Evolutionary conservation across 2,797 vertebrate genomes (phyloP), one percentile per base, ranked within the genome.

Genomic region (Emys orbicularis): DNA sequence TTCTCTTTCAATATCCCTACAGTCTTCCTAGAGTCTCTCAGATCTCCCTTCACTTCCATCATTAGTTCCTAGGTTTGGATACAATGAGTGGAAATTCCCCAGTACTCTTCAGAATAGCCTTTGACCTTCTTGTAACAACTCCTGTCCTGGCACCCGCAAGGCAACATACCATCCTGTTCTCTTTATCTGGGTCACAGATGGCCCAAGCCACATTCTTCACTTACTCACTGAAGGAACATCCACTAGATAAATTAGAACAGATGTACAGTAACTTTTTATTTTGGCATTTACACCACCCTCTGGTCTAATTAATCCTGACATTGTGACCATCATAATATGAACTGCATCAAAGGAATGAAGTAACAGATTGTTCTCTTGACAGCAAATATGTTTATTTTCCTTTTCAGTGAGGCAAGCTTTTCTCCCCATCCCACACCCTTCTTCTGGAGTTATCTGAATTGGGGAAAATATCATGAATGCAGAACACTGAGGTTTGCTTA

Each of bases 131-230:
- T 88, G 91, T 82, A 6, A 84, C 94, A 80, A 31, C 91, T 97
- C 88, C 57, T 86, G 44, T 74, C 91, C 87, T 47, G 96, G 95
- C 89, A 96, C 94, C 96, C 56, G 7, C 94, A 90, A 95, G 96
- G 96, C 95, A 95, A 53, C 54, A 56, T 88, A 79, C 57, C 79
- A 0, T 96, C 84, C 93, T 96, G 87, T 90, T 97, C 96, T 54
- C 81, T 89, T 86, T 97, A 98, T 98, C 83, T 98, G 97, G 98
- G 98, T 98, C 98, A 98, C 98, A 98, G 98, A 98, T 98, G 98
- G 98, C 94, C 95, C 74, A 94, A 95, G 93, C 95, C 91, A 84
- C 97, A 90, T 85, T 97, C 97, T 93, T 96, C 74, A 54, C 92
- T 96, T 95, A 16, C 80, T 93, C 90, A 57, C 82, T 94, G 89